Evolutionary conservation across 2,113 vertebrate genomes (phyloP), one percentile per base, ranked within the genome.

Genomic region (Ageneiosus marmoratus): DNA sequence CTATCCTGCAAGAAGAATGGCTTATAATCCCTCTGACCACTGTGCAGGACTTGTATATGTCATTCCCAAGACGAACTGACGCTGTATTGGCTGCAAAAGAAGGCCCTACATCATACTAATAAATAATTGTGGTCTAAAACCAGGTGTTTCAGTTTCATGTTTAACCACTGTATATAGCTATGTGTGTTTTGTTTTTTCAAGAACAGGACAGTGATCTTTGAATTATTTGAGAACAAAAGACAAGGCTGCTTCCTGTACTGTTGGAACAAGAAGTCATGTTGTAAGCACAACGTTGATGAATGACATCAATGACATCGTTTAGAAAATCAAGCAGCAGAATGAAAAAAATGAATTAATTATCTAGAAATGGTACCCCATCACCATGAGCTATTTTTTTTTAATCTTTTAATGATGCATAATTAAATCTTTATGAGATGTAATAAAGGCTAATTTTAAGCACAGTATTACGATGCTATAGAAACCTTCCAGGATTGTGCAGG

Each of bases 341-440:
- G 60, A 63, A n/a, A 58, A 56, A 88, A 93, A 91, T 89, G 89
- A 88, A 86, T 86, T 77, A 91, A 93, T 94, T 92, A 93, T 90
- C 89, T 75, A 86, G 70, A 87, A 83, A 85, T 85, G 86, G 88
- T 91, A 91, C 79, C 86, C 79, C 89, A 90, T 84, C 89, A 86
- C 89, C 91, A 90, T 87, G 88, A 65, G 62, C 15, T 37, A 41
- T 34, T 34, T 32, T 62, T 29, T 22, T 70, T 67, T 20, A 9
- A n/a, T 72, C 15, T 86, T 87, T 89, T 93, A 93, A 92, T 91
- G 91, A 91, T 89, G 86, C 90, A 87, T 91, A 92, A 92, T 93
- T 93, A 93, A 92, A 92, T 92, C 90, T 92, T 92, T 94, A 92
- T 87, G 78, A 89, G 85, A 83, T 83, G 80, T 86, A 87, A 91